Base-by-base conservation (phyloP, 2,888 invertebrate species). In the Eilema sororculum region DNA sequence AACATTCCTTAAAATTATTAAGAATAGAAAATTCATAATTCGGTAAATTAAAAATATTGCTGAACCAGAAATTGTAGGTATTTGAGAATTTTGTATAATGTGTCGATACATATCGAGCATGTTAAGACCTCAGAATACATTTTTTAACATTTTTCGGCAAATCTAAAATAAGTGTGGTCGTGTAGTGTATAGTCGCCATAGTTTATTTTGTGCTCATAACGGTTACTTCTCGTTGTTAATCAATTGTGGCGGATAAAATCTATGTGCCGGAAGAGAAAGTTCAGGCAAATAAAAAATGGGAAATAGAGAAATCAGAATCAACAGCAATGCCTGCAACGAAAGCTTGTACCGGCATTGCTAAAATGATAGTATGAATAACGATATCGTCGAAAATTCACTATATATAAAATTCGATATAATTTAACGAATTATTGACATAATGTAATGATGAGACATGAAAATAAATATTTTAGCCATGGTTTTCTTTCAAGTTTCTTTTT, bases 1-100 rank as follows among this genome's bases (percentile, higher is more conserved):
- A 93, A 93, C 92, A 92, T 92, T 91, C 89, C 92, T 90, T 93
- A 90, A 87, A 90, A 90, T 91, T 88, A 87, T 86, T 77, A 88
- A 88, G 85, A 90, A 87, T 88, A 89, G 87, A 86, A 87, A 88
- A 86, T 86, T 78, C 81, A 84, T 86, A 89, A 90, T 90, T 90
- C 89, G 87, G 89, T 84, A 88, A 89, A 86, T 85, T 81, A 84
- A 80, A 87, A 83, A 80, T 76, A 83, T 77, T 75, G 52, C 71
- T 72, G 72, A 67, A 78, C 67, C 73, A 75, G 78, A 75, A 69
- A 25, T 22, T 67, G 61, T 46, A 77, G 68, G 67, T 78, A 78
- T 77, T 78, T 78, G 58, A 76, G 61, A 71, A 75, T 74, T 78
- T 74, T 70, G 67, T 76, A 52, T 70, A 71, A 28, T 60, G 57